A percentile compares a stretch with the other conserved stretches of the same genome.
These are phyloP conservation scores for Crocuta crocuta DNA, from an alignment of 2,113 vertebrate species.

Conservation along the genomic window DNA sequence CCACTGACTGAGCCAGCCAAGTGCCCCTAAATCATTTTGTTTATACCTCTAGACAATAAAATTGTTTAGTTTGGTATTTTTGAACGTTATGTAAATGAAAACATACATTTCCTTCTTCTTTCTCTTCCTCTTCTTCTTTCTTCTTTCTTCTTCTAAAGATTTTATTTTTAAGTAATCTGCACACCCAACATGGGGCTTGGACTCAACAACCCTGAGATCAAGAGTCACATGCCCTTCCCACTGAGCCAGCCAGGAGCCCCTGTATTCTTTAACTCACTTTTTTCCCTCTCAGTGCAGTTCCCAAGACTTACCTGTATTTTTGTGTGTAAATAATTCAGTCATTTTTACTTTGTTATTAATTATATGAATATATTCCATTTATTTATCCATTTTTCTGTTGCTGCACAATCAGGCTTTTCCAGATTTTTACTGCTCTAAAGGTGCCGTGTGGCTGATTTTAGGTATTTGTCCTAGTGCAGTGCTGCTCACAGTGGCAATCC, in stretches of 20 bases:
- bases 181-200: not conserved
- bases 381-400: not conserved
- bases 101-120: not conserved
- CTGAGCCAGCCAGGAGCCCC: not conserved
- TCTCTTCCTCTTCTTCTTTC: not conserved
- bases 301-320: not conserved
- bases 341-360: not conserved
- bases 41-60: not conserved
- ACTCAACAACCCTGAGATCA: not conserved
- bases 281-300: not conserved
- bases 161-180: not conserved
- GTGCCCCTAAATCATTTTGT: not conserved
- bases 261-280: not conserved
- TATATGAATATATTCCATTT: not conserved
- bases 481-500: not conserved
- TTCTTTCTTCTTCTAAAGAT: not conserved
- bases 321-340: not conserved
- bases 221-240: not conserved
- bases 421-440: not conserved
- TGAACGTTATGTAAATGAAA: slow-evolving; percentile 1
- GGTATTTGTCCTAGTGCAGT: not conserved
- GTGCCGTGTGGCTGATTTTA: not conserved
- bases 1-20: too few species aligned
- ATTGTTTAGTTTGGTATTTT: slow-evolving; percentile 17
- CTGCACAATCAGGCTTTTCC: not conserved